Conservation (phyloP, 30 jellyfish, hydroid and myxozoan species). For the Catostylus mosaicus region DNA sequence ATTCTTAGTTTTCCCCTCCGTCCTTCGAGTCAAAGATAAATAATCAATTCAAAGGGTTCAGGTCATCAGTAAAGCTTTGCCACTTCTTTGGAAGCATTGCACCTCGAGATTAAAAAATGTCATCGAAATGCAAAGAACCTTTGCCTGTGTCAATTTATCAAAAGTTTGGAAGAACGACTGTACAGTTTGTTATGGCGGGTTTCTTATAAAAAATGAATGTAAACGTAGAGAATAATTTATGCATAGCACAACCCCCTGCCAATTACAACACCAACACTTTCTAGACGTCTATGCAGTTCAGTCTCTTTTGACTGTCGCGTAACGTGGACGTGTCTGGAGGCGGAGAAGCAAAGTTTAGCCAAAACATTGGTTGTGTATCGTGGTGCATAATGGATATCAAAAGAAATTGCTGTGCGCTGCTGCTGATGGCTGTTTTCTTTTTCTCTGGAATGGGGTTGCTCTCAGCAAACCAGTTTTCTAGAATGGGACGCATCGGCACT, state of each 20-base stretch:
- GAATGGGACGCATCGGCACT: slow-evolving; percentile 50
- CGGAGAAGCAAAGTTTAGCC: not conserved
- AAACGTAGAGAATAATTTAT: too few species aligned
- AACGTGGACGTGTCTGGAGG: not conserved
- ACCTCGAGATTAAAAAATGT: too few species aligned
- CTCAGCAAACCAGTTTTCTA: not conserved
- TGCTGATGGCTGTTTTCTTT: not conserved
- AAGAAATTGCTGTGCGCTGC: not conserved
- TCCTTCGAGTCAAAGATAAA: too few species aligned
- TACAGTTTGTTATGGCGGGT: too few species aligned
- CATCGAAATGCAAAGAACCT: too few species aligned
- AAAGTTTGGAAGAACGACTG: too few species aligned
- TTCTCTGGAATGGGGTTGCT: slow-evolving; percentile 20
- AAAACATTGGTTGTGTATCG: not conserved
- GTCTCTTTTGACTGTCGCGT: not conserved
- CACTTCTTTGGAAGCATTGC: too few species aligned
- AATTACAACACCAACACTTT: not conserved
- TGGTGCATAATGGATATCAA: not conserved
- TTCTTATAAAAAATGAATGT: too few species aligned
- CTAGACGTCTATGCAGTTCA: not conserved
- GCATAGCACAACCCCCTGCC: not conserved
- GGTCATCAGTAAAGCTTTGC: too few species aligned
- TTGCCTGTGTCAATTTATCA: too few species aligned
- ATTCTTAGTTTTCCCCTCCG: too few species aligned
- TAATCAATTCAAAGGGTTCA: too few species aligned